A percentile compares a stretch with the other conserved stretches of the same genome.
These are phyloP conservation scores for Sebastes elongatus DNA, from an alignment of 2,797 vertebrate genomes.

Conservation along the genomic window DNA sequence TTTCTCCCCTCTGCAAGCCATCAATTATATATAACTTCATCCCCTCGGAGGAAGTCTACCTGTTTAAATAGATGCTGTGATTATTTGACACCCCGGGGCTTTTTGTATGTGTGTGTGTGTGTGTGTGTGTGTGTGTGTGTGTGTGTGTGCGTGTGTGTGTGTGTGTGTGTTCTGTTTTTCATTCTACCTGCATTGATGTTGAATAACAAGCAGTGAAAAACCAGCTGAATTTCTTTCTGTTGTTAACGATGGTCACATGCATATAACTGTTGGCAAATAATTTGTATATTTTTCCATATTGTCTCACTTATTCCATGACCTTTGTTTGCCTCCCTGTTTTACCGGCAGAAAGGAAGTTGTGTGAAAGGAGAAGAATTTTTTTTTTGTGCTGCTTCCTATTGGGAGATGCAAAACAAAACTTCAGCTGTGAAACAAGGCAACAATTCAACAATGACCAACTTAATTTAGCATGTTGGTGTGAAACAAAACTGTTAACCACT, in stretches of 20 bases:
- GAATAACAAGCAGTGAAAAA: conserved; percentile 1
- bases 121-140: rapidly evolving
- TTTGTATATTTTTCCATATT: background rate
- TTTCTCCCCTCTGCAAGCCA: conserved; percentile 33
- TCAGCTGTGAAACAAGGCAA: background rate
- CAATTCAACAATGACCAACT: background rate
- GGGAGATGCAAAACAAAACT: background rate
- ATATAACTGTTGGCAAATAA: background rate
- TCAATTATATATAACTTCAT: conserved; percentile 57
- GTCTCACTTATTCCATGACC: conserved; percentile 1
- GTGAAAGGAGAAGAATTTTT: background rate
- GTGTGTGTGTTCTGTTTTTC: conserved; percentile 11
- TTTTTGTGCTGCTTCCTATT: background rate
- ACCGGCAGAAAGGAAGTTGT: conserved; percentile 9
- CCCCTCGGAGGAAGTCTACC: conserved; percentile 36
- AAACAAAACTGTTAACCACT: background rate
- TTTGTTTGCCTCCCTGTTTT: conserved; percentile 29
- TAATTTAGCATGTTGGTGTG: background rate
- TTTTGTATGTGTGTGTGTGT: background rate
- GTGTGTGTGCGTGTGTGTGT: background rate
- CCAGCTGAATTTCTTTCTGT: background rate
- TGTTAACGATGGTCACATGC: background rate
- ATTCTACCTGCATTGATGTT: background rate
- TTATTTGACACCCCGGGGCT: conserved; percentile 33
- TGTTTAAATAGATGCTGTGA: conserved; percentile 54